Evolutionary conservation across 2,888 invertebrate species (phyloP).

Genomic region (Erannis defoliaria): DNA sequence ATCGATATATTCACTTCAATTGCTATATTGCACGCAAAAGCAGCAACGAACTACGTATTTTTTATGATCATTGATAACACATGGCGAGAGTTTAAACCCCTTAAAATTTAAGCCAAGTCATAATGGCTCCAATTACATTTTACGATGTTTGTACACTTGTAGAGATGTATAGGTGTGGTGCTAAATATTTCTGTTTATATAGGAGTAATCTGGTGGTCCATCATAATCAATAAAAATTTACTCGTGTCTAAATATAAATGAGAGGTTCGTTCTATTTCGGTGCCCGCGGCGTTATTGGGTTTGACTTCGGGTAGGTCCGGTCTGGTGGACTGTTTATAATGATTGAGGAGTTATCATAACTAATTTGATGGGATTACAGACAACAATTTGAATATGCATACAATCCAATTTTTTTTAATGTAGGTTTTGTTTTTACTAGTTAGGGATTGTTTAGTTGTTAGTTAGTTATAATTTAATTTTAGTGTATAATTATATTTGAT

Average conservation of each 20-base stretch:
- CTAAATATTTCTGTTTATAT: slow-evolving; percentile 51
- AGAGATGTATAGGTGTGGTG: slow-evolving; percentile 52
- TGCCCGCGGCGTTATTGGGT: slow-evolving; percentile 51
- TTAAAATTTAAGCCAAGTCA: slow-evolving; percentile 49
- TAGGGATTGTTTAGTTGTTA: no score
- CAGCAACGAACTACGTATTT: slow-evolving; percentile 12
- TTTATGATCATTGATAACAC: slow-evolving; percentile 67
- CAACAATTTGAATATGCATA: no score
- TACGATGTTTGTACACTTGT: slow-evolving; percentile 75
- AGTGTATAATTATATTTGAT: no score
- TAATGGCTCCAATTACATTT: slow-evolving; percentile 57
- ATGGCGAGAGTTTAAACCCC: slow-evolving; percentile 59
- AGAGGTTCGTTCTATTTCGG: slow-evolving; percentile 50
- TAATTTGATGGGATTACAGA: no score
- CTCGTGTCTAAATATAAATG: slow-evolving; percentile 25
- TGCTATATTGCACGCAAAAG: slow-evolving; percentile 19
- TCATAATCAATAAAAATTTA: slow-evolving; percentile 32
- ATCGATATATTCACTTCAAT: slow-evolving; percentile 11
- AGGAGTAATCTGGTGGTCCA: slow-evolving; percentile 41
- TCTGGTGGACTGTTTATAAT: slow-evolving; percentile 45
- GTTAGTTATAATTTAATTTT: no score
- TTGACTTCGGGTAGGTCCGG: slow-evolving; percentile 68
- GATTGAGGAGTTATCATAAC: slow-evolving; percentile 46
- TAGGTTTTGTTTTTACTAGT: no score
- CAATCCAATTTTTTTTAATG: no score